These are phyloP conservation scores for Jaculus jaculus DNA, from an alignment of 2,113 vertebrate species.

Conservation along the genomic window DNA sequence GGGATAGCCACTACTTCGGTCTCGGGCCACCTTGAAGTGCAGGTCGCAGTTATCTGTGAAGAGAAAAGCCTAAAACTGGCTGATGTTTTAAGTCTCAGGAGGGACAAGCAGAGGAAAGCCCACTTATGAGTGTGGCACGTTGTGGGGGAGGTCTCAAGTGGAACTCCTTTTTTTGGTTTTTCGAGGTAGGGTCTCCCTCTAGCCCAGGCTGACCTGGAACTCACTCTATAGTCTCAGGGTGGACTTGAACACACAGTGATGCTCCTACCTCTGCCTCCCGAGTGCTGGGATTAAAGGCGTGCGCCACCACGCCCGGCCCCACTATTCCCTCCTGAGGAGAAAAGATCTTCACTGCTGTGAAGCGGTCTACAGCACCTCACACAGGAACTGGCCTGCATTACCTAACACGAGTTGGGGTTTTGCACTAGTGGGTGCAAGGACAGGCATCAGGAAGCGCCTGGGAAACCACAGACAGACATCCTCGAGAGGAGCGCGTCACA, in stretches of 20 bases:
- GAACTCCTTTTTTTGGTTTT: background rate
- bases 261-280: no score
- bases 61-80: background rate
- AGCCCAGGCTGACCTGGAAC: no score
- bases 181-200: no score
- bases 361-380: background rate
- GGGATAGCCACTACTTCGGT: conserved; percentile 92
- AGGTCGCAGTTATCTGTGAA: conserved; percentile 92
- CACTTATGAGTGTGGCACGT: background rate
- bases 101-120: background rate
- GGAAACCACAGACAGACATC: background rate
- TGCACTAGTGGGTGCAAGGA: background rate
- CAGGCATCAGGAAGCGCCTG: no score
- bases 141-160: background rate
- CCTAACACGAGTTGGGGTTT: background rate
- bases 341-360: background rate
- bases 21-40: conserved; percentile 94
- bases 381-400: background rate
- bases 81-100: background rate
- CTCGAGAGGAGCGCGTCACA: background rate
- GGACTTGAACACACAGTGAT: no score
- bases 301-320: no score
- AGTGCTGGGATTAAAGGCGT: no score
- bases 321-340: background rate
- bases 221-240: no score